phyloP scores from a whole-genome alignment of 2,113 vertebrate genomes.

The Lepidothrix coronata region DNA sequence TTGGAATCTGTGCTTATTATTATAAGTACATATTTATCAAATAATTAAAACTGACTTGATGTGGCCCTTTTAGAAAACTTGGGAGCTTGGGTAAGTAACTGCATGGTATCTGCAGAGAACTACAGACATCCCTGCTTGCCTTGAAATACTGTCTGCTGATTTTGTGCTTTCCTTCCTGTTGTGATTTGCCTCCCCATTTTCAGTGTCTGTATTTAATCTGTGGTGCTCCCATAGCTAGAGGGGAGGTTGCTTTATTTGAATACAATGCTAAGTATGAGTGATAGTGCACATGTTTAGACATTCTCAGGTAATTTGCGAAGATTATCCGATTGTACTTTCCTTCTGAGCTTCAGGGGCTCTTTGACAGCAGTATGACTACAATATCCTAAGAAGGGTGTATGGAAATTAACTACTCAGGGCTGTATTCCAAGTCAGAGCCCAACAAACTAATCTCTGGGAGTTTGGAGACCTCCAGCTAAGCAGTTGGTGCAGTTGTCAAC shows the following conservation, averaged over 20 bases:
- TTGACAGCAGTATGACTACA: not conserved
- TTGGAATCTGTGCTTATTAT: not conserved
- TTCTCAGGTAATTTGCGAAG: not conserved
- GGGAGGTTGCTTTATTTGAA: not conserved
- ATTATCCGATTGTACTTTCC: not conserved
- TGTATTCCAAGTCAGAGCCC: not conserved
- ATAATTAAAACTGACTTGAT: not conserved
- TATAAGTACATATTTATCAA: not conserved
- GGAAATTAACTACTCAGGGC: not conserved
- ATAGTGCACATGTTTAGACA: not conserved
- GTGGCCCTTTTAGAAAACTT: not conserved
- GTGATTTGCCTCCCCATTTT: not conserved
- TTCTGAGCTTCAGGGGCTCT: not conserved
- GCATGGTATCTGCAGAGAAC: not conserved
- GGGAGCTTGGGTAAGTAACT: not conserved
- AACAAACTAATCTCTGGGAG: not conserved
- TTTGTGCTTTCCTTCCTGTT: not conserved
- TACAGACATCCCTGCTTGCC: not conserved
- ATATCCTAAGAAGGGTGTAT: not conserved
- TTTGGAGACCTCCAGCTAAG: not conserved
- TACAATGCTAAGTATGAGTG: not conserved
- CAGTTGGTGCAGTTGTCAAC: not conserved
- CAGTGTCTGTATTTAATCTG: not conserved
- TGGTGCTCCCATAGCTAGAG: not conserved
- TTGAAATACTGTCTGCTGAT: not conserved